Conservation (phyloP, 2,888 invertebrate species). For the Sinotaia quadrata region DNA sequence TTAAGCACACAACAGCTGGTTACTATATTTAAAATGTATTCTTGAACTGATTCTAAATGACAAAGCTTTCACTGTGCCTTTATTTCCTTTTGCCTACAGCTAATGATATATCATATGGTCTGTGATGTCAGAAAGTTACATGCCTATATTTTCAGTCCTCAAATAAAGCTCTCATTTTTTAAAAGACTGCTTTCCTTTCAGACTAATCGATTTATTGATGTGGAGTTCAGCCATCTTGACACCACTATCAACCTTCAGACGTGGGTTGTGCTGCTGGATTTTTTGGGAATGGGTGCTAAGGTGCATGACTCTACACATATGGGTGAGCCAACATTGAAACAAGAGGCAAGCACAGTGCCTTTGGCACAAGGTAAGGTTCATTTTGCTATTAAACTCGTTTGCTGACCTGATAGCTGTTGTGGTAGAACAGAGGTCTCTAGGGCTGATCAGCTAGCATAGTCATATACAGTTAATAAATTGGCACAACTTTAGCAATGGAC, state of each 20-base stretch:
- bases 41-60: too few relatives aligned
- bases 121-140: too few relatives aligned
- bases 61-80: too few relatives aligned
- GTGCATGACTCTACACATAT: slow-evolving; percentile 57
- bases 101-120: not conserved
- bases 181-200: slow-evolving; percentile 44
- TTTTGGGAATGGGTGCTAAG: slow-evolving; percentile 81
- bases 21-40: too few relatives aligned
- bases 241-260: slow-evolving; percentile 92
- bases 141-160: not conserved
- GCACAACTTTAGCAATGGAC: too few relatives aligned
- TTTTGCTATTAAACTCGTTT: not conserved
- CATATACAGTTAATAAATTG: too few relatives aligned
- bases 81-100: not conserved
- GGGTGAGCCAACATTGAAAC: too few relatives aligned
- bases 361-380: not conserved
- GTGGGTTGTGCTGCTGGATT: slow-evolving; percentile 95
- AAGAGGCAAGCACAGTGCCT: slow-evolving; percentile 2
- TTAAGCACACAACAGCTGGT: not conserved
- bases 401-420: too few relatives aligned
- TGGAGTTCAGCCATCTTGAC: slow-evolving; percentile 93
- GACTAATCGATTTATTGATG: slow-evolving; percentile 79
- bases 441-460: too few relatives aligned
- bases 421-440: too few relatives aligned
- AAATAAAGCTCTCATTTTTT: not conserved